Evolutionary conservation across 2,113 vertebrate genomes (phyloP), one percentile per base, ranked within the genome.

Genomic region (Myodes glareolus): DNA sequence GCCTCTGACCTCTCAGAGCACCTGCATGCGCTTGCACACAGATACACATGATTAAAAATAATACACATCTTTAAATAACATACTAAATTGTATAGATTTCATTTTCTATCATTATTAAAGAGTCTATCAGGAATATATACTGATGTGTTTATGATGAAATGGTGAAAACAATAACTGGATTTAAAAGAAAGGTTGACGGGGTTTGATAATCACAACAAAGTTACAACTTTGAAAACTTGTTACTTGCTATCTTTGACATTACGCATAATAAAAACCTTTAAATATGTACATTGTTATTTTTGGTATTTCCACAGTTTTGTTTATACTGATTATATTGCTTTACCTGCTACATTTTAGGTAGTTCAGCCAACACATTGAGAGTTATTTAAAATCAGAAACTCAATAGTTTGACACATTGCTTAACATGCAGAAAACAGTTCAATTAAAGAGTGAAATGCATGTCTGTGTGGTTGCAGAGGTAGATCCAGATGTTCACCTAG

Each of bases 251-350:
- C n/a, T 90, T 91, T 73, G 78, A 93, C 55, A 91, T 68, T 88
- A 33, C 47, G 36, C 36, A n/a, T 95, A 80, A 80, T 90, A 50
- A 85, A 84, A 88, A 75, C 4, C 5, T 52, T 81, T 90, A 84
- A 78, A 76, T 77, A 76, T 77, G 23, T 65, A 80, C 45, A 72
- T 39, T 88, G 6, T 86, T 91, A 61, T 78, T 65, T 73, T 90
- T 93, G 55, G 42, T 90, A 52, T 88, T 97, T 97, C 88, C 23
- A n/a, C 25, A 36, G 17, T 65, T 92, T 94, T 65, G 55, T 94
- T 95, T 81, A 58, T 58, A 29, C 29, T 76, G 68, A 14, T 94
- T 95, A 19, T 84, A 75, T 91, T 95, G 55, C 36, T 87, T 93
- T 61, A 55, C 36, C 27, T 90, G 13, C 73, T 94, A 84, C 5